Percentiles rank a stretch among this genome's conserved stretches.
These are phyloP conservation scores for Andinoacara biseriatus DNA, from an alignment of 2,113 vertebrate species.

Conservation along the genomic window DNA sequence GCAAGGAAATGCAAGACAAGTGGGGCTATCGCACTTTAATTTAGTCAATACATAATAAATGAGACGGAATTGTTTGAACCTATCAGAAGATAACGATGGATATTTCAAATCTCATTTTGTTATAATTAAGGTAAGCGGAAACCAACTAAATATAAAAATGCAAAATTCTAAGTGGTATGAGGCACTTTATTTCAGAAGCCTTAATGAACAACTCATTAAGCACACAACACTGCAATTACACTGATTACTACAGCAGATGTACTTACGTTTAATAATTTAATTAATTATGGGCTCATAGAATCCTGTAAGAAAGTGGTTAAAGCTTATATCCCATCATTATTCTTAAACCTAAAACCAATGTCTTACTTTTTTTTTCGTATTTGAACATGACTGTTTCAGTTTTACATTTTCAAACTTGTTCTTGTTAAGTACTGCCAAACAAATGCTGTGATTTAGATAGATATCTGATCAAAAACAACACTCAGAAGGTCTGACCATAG, in stretches of 20 bases:
- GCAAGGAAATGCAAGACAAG: slow-evolving; percentile 26
- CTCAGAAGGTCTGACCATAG: slow-evolving; percentile 1
- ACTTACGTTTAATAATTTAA: slow-evolving; percentile 53
- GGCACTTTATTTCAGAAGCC: slow-evolving; percentile 46
- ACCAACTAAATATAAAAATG: slow-evolving; percentile 57
- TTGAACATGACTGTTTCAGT: neutral
- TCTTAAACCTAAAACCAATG: neutral
- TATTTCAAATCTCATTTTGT: slow-evolving; percentile 68
- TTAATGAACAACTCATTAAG: slow-evolving; percentile 61
- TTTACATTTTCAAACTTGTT: neutral
- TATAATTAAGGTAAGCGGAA: slow-evolving; percentile 65
- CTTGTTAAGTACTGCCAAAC: slow-evolving; percentile 2
- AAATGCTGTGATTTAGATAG: slow-evolving; percentile 4
- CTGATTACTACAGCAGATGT: slow-evolving; percentile 58
- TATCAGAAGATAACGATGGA: slow-evolving; percentile 49
- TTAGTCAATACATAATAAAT: slow-evolving; percentile 66
- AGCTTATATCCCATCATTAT: slow-evolving; percentile 18
- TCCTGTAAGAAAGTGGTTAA: slow-evolving; percentile 12
- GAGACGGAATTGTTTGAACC: slow-evolving; percentile 51
- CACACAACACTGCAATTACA: slow-evolving; percentile 64
- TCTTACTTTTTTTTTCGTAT: neutral
- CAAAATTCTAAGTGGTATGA: slow-evolving; percentile 27
- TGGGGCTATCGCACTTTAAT: slow-evolving; percentile 38
- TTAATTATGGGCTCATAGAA: slow-evolving; percentile 40
- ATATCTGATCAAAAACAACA: slow-evolving; percentile 6